Conservation (phyloP, 2,888 invertebrate genomes). For the Plagodis dolabraria region DNA sequence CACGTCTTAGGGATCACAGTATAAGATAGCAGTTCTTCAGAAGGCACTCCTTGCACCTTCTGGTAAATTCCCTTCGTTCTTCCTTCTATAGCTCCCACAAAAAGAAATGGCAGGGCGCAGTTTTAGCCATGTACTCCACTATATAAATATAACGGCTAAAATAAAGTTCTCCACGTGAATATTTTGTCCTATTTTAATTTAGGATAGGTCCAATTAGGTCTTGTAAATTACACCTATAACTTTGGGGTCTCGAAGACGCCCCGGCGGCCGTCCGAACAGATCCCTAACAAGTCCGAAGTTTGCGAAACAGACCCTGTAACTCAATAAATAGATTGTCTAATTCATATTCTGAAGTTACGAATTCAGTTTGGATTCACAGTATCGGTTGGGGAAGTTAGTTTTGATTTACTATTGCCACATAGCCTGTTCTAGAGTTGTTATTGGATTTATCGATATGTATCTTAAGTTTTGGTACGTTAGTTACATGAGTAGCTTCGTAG, state of each 20-base stretch:
- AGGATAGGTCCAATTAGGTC: constrained; percentile 28
- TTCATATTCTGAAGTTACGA: constrained; percentile 22
- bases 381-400: constrained; percentile 21
- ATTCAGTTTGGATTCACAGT: constrained; percentile 27
- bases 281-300: constrained; percentile 27
- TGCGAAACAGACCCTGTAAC: constrained; percentile 19
- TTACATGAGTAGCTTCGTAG: no score
- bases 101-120: no score
- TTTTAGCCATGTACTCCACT: no score
- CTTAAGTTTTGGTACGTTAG: no score
- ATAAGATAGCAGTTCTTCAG: no score
- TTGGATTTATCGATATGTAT: neutral
- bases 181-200: constrained; percentile 26
- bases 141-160: no score
- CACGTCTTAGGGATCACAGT: no score
- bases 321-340: constrained; percentile 33
- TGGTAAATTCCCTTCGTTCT: no score
- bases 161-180: constrained; percentile 2
- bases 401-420: constrained; percentile 17
- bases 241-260: constrained; percentile 27
- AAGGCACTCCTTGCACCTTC: no score
- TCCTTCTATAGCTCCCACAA: no score
- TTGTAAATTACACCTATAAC: constrained; percentile 32
- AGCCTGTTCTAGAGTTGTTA: neutral
- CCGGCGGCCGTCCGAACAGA: constrained; percentile 10